Conservation (phyloP, 2,113 vertebrate genomes). For the Clinocottus analis region DNA sequence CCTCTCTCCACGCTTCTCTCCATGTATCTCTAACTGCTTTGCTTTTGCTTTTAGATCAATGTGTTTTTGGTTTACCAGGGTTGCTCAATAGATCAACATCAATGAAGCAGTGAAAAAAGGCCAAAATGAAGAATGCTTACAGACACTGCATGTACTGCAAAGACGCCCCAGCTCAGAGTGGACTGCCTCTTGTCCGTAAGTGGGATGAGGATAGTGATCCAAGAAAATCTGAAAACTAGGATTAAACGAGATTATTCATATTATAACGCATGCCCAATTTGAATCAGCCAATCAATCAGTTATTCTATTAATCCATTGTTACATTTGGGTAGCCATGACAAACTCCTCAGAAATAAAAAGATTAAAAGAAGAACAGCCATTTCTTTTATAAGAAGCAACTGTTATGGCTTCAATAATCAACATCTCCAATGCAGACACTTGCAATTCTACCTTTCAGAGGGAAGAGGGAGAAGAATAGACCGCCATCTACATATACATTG, state of each 20-base stretch:
- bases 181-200: neutral
- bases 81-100: neutral
- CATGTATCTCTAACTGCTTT: neutral
- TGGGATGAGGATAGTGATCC: neutral
- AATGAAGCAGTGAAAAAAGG: neutral
- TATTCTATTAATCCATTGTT: neutral
- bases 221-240: neutral
- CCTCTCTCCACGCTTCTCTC: neutral
- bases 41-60: neutral
- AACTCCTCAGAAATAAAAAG: neutral
- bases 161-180: neutral
- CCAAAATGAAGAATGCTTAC: neutral
- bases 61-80: neutral
- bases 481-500: too few relatives aligned
- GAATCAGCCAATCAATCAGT: constrained; percentile 2
- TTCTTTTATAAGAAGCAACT: neutral
- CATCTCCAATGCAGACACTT: neutral
- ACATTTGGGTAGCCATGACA: neutral
- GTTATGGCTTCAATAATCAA: neutral
- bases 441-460: neutral
- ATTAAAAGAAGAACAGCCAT: neutral
- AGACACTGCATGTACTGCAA: neutral
- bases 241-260: too few relatives aligned
- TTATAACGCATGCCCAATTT: neutral
- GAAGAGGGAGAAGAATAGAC: neutral